Base-by-base conservation (phyloP, 2,888 invertebrate species). In the Tachystola acroxantha region DNA sequence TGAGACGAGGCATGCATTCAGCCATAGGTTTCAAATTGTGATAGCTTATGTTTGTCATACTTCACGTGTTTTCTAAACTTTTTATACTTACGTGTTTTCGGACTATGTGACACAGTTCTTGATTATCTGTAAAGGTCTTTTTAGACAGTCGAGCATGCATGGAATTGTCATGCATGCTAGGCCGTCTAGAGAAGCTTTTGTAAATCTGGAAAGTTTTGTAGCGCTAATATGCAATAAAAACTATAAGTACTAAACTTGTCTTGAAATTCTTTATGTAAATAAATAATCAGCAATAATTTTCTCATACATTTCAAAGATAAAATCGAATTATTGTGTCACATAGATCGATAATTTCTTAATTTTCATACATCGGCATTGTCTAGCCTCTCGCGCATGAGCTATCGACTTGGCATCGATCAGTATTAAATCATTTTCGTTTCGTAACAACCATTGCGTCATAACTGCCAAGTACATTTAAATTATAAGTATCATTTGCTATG, bases 341-440 rank as follows among this genome's bases (percentile, higher is more conserved):
- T n/a, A 11, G 27, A 11, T 27, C 12, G 27, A 27, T 19, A 10
- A 28, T 9, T n/a, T 7, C 16, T 6, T n/a, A 13, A 10, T 28
- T 34, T 29, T 22, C 28, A 13, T 6, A n/a, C 25, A 25, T 14
- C 16, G 14, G 26, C 32, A 29, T 41, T 32, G 34, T 39, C 37
- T 36, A 11, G 27, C 27, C 39, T 39, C 31, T 34, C 44, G 27
- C 41, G 45, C 57, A 48, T 54, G 54, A 59, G 62, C 61, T 66
- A 61, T 64, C 61, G 35, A 60, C 75, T 79, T 76, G 78, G 77
- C 79, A 72, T 57, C 50, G 66, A 79, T 66, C 82, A 84, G 84
- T 84, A 84, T 84, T 82, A 81, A 59, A 60, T 59, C 26, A 63
- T 59, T 57, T 22, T 37, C n/a, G 43, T 52, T 49, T 47, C 42